A percentile compares a stretch with the other conserved stretches of the same genome.
Conservation (phyloP, 2,797 vertebrate species). For the Sebastes cheni region DNA sequence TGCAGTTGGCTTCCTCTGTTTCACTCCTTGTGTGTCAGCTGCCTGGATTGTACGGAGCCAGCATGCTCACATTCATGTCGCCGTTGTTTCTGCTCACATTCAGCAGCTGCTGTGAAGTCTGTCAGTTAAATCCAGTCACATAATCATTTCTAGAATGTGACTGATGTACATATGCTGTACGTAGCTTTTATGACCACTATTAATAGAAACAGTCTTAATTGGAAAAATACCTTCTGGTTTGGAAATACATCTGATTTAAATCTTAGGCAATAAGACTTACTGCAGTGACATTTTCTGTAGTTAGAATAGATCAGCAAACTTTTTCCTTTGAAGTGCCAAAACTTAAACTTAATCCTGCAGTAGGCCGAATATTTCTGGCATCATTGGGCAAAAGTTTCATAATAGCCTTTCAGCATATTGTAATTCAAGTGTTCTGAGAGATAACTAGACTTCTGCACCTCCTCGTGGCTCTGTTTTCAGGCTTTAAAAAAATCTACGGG, state of each 20-base stretch:
- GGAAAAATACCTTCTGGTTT: not conserved
- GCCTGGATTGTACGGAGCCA: slow-evolving; percentile 43
- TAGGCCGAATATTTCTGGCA: too few species aligned
- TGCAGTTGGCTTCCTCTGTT: slow-evolving; percentile 66
- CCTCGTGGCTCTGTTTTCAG: too few species aligned
- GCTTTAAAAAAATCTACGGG: too few species aligned
- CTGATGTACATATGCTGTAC: not conserved
- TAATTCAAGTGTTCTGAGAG: too few species aligned
- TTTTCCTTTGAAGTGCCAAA: too few species aligned
- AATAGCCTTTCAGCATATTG: too few species aligned
- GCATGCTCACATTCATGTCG: slow-evolving; percentile 50
- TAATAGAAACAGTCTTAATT: not conserved
- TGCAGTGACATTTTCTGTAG: not conserved
- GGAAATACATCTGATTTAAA: not conserved
- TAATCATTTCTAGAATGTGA: not conserved
- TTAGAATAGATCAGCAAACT: not conserved
- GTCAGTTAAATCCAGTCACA: slow-evolving; percentile 6
- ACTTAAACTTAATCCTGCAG: too few species aligned
- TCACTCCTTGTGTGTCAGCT: slow-evolving; percentile 46
- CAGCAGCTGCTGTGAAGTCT: slow-evolving; percentile 36
- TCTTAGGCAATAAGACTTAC: not conserved
- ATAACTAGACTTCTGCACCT: too few species aligned
- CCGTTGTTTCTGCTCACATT: slow-evolving; percentile 51
- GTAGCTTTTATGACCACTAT: not conserved
- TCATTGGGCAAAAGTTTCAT: too few species aligned